Conservation (phyloP, 2,797 vertebrate species). For the Pangasius sanitwongsei region DNA sequence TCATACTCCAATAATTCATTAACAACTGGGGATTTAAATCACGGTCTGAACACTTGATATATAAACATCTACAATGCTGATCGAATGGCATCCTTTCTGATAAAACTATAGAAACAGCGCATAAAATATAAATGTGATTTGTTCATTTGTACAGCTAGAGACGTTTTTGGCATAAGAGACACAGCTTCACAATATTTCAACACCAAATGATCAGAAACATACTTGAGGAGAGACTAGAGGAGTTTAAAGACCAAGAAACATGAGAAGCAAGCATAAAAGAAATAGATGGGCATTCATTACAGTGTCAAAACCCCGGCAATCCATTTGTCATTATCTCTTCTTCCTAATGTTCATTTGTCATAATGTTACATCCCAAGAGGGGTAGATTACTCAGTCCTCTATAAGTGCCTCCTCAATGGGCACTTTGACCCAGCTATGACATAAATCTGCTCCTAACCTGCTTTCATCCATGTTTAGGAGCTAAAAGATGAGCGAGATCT, state of each 20-base stretch:
- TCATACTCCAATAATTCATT: neutral
- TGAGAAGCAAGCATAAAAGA: neutral
- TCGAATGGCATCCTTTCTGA: neutral
- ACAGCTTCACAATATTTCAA: neutral
- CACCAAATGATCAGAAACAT: neutral
- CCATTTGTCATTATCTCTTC: neutral
- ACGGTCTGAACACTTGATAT: neutral
- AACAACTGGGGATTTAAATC: too few relatives aligned
- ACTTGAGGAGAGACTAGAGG: neutral
- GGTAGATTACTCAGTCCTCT: conserved; percentile 20
- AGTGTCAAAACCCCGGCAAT: too few relatives aligned
- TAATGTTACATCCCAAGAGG: conserved; percentile 7
- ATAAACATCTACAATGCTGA: neutral
- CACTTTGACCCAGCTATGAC: conserved; percentile 15
- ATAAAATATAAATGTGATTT: neutral
- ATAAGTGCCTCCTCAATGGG: conserved; percentile 18
- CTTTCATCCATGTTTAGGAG: conserved; percentile 13
- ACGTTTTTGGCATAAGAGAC: neutral
- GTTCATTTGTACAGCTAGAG: neutral
- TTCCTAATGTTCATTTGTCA: conserved; percentile 28
- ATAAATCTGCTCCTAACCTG: conserved; percentile 37
- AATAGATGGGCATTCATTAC: neutral
- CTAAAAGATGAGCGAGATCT: conserved; percentile 23
- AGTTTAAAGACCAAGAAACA: neutral
- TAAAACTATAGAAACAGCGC: neutral